These are phyloP conservation scores for Ecliptopera silaceata DNA, from an alignment of 2,888 invertebrate species.

Conservation along the genomic window DNA sequence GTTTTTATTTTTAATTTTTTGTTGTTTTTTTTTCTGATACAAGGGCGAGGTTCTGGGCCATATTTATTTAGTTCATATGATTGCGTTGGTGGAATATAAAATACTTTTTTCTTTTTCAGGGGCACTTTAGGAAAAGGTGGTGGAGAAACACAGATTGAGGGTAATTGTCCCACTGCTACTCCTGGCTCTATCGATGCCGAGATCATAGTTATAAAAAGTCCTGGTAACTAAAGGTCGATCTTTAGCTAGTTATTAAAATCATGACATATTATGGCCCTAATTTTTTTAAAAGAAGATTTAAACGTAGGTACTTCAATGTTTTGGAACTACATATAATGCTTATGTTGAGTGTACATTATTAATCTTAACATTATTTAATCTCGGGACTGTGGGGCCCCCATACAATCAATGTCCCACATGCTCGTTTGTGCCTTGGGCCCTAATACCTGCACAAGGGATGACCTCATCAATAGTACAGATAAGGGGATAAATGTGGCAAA, in stretches of 20 bases:
- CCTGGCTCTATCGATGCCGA: constrained; percentile 6
- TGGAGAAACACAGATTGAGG: constrained; percentile 4
- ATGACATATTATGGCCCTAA: neutral
- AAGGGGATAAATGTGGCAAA: too few relatives aligned
- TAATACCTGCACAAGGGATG: too few relatives aligned
- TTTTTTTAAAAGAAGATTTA: too few relatives aligned
- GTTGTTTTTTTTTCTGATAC: constrained; percentile 9
- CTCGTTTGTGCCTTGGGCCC: too few relatives aligned
- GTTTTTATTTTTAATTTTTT: constrained; percentile 27
- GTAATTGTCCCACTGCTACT: constrained; percentile 16
- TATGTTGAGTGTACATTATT: too few relatives aligned
- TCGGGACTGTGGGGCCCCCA: too few relatives aligned
- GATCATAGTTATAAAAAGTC: constrained; percentile 23
- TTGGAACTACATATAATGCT: too few relatives aligned
- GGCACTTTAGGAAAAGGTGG: neutral
- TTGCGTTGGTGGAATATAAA: neutral
- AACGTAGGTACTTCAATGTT: too few relatives aligned
- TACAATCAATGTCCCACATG: too few relatives aligned
- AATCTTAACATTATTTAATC: too few relatives aligned
- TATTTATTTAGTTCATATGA: neutral
- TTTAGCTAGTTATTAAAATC: neutral
- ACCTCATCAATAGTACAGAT: too few relatives aligned
- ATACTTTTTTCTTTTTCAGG: constrained; percentile 11
- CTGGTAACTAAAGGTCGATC: constrained; percentile 23
- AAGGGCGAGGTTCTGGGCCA: neutral